Evolutionary conservation across 2,888 invertebrate species (phyloP), one percentile per base, ranked within the genome.

Genomic region (Chrysina gloriosa): DNA sequence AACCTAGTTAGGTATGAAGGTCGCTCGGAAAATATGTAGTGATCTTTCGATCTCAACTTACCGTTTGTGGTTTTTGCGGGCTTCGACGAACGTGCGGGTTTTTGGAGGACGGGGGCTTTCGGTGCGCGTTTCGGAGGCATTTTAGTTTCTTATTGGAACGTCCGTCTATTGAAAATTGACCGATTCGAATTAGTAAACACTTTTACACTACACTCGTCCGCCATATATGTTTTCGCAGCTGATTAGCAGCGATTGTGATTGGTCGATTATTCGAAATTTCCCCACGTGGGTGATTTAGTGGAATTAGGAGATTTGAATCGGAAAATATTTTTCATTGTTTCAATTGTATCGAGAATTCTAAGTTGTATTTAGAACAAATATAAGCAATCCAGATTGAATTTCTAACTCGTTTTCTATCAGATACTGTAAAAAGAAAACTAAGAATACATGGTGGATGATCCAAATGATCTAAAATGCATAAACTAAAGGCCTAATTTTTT

Each of bases 61-160:
- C 68, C 65, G 56, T 65, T 68, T 34, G 64, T 21, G 19, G 65
- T 23, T 67, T 71, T 71, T 11, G 67, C 39, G 5, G 52, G 50
- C 68, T 73, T 74, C 39, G 68, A 27, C 9, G 69, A 48, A 23
- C 69, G 70, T 27, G 54, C 31, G 9, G 63, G 14, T 31, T 72
- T 73, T 71, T 73, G 9, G 64, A 56, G 4, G 65, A 25, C 9
- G 70, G 34, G 9, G 70, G 36, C 31, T 63, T 73, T 74, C 16
- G 56, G 34, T 16, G 61, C 29, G 9, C 72, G 70, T 68, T 72
- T 74, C 16, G 69, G 69, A 23, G 58, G 70, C 73, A 74, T 74
- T 66, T 67, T 67, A 25, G 34, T 45, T 54, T 48, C n/a, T 67
- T 67, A 61, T 21, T 48, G 42, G 7, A 65, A 52, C 34, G 47